Evolutionary conservation across 2,888 invertebrate species (phyloP).

Genomic region (Ametastegia equiseti): DNA sequence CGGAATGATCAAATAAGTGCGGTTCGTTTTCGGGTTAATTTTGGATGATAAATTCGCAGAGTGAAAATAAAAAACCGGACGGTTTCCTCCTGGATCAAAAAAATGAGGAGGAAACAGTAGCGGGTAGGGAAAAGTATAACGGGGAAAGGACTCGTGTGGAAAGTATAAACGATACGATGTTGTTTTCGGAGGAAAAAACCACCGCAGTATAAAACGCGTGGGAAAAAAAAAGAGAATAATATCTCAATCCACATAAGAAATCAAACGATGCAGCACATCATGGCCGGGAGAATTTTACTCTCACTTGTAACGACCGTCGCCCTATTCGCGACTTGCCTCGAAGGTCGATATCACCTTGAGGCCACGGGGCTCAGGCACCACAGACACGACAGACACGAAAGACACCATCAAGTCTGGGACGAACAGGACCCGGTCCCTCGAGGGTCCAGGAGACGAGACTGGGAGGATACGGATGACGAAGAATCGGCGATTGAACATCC

Average conservation of each 20-base stretch:
- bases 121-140: too few species aligned
- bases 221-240: too few species aligned
- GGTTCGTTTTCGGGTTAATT: not conserved
- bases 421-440: not conserved
- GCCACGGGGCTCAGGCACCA: slow-evolving; percentile 61
- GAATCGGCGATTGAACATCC: not conserved
- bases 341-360: slow-evolving; percentile 60
- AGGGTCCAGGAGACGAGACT: slow-evolving; percentile 6
- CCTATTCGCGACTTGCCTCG: slow-evolving; percentile 55
- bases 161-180: too few species aligned
- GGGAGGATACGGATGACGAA: slow-evolving; percentile 30
- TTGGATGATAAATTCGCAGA: not conserved
- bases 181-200: too few species aligned
- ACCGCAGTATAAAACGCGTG: too few species aligned
- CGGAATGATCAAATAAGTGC: slow-evolving; percentile 13
- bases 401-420: slow-evolving; percentile 61
- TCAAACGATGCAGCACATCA: too few species aligned
- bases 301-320: slow-evolving; percentile 57
- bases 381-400: slow-evolving; percentile 66
- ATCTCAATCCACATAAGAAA: too few species aligned
- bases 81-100: slow-evolving; percentile 1
- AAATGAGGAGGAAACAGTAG: slow-evolving; percentile 16
- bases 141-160: too few species aligned
- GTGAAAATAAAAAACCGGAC: not conserved
- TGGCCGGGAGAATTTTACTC: slow-evolving; percentile 5